Conservation (phyloP, 2,113 vertebrate genomes). For the Aepyceros melampus region DNA sequence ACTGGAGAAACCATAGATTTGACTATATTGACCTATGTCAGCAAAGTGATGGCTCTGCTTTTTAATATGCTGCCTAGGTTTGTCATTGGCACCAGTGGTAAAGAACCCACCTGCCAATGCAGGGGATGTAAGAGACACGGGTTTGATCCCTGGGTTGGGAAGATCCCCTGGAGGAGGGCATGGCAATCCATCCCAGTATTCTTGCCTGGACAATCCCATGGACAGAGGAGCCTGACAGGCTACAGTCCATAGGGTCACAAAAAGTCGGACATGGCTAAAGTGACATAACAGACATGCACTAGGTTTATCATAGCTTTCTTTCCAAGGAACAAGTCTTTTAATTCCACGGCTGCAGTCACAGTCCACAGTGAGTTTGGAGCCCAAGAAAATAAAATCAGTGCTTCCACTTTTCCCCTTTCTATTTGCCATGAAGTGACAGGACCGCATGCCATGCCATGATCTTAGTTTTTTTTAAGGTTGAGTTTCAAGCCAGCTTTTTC, state of each 20-base stretch:
- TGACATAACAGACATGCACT: rapidly evolving
- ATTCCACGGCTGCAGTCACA: not conserved
- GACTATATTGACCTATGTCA: not conserved
- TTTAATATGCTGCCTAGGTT: not conserved
- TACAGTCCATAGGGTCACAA: not conserved
- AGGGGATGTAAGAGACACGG: not conserved
- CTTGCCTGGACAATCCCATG: not conserved
- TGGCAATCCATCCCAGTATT: not conserved
- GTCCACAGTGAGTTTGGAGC: not conserved
- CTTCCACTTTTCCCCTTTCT: not conserved
- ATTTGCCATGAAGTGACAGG: not conserved
- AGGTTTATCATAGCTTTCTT: not conserved
- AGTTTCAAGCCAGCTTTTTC: not conserved
- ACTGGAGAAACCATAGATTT: not conserved
- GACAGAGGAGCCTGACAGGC: not conserved
- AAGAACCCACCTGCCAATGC: not conserved
- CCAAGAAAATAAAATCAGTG: not conserved
- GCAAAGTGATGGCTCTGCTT: not conserved
- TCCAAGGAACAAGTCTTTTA: not conserved
- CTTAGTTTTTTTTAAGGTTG: not conserved
- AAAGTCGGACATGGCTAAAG: not conserved
- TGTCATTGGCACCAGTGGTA: not conserved
- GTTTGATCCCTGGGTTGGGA: not conserved
- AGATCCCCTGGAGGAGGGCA: not conserved
- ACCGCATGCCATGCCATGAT: not conserved